phyloP scores from a whole-genome alignment of 2,797 vertebrate genomes.

The Microchirus variegatus region DNA sequence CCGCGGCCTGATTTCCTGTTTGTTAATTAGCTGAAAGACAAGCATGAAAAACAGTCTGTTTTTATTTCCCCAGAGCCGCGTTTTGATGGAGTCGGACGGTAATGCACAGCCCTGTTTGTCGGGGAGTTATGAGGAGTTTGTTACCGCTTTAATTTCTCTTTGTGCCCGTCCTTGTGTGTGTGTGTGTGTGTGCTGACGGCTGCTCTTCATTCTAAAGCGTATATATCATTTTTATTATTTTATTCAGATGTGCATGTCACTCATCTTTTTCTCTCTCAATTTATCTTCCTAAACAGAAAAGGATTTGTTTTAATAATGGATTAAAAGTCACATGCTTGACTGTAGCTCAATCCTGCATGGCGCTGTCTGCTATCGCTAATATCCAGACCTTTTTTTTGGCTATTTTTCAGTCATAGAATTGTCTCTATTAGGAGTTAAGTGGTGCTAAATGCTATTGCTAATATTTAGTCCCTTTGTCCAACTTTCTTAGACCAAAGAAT shows the following conservation, averaged over 20 bases:
- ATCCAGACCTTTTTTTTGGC: too few relatives aligned
- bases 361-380: too few relatives aligned
- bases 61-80: constrained; percentile 73
- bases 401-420: too few relatives aligned
- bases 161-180: constrained; percentile 43
- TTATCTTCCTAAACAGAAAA: constrained; percentile 50
- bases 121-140: constrained; percentile 68
- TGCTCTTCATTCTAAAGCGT: constrained; percentile 39
- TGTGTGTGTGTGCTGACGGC: constrained; percentile 22
- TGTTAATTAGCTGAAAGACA: constrained; percentile 78
- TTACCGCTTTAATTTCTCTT: constrained; percentile 65
- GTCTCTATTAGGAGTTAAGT: too few relatives aligned
- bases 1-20: constrained; percentile 65
- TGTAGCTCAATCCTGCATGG: constrained; percentile 30
- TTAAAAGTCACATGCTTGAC: constrained; percentile 56
- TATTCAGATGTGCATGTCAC: constrained; percentile 30
- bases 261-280: constrained; percentile 28
- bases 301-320: constrained; percentile 30
- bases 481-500: too few relatives aligned
- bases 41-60: constrained; percentile 61
- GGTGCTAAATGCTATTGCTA: too few relatives aligned
- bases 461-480: too few relatives aligned
- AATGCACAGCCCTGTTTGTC: constrained; percentile 56
- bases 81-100: constrained; percentile 57
- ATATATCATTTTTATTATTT: constrained; percentile 10